These are phyloP conservation scores for Glareola pratincola DNA, from an alignment of 2,113 vertebrate genomes.

Conservation along the genomic window DNA sequence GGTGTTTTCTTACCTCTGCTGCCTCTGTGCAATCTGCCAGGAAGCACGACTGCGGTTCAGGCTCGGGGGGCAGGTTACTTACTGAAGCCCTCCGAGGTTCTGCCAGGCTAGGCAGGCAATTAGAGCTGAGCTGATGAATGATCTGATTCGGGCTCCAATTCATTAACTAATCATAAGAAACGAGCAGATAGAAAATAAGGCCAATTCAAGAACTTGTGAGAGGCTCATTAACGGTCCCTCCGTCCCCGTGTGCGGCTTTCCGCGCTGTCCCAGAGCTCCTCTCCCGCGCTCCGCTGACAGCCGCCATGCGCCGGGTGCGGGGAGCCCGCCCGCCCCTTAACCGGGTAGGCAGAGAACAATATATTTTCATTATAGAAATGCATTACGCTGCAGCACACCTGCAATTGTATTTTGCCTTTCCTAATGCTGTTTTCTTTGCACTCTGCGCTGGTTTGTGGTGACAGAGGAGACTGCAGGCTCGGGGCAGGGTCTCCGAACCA, in stretches of 20 bases:
- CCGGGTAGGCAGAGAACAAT: background rate
- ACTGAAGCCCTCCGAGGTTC: background rate
- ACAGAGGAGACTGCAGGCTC: background rate
- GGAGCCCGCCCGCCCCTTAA: background rate
- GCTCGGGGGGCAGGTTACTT: background rate
- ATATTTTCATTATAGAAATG: background rate
- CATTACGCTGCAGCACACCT: background rate
- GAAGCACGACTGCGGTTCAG: background rate
- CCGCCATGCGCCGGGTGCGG: accelerated
- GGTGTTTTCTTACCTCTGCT: background rate
- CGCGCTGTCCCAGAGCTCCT: background rate
- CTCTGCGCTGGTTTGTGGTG: background rate
- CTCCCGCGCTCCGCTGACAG: no score
- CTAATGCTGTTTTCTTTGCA: background rate
- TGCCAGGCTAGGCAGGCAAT: background rate
- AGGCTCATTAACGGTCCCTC: background rate
- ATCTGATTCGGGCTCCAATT: background rate
- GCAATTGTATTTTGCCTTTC: background rate
- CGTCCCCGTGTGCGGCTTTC: background rate
- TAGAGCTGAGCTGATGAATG: background rate
- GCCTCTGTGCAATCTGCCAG: background rate
- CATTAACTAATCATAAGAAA: background rate
- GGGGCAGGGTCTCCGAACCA: background rate
- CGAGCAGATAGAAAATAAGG: background rate
- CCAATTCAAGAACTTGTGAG: background rate